Evolutionary conservation across 1,140 invertebrate genomes (phyloP).

Genomic region (Caenorhabditis remanei): DNA sequence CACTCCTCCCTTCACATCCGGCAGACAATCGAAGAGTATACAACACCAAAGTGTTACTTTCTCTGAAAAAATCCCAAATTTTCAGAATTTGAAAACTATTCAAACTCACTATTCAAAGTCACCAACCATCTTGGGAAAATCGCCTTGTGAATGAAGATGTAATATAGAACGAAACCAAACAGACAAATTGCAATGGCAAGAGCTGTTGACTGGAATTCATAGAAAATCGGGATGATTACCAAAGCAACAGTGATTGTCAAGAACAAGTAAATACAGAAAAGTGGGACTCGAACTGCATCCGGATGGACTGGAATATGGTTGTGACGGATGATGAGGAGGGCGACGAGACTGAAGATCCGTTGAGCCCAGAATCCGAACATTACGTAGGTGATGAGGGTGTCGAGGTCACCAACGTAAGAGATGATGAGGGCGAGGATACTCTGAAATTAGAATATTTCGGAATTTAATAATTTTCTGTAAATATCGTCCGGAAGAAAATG

Average conservation of each 20-base stretch:
- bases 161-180: slow-evolving; percentile 75
- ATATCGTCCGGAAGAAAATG: no score
- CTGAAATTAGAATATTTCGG: slow-evolving; percentile 63
- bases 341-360: slow-evolving; percentile 74
- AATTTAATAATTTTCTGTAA: neutral
- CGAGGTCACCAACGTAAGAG: slow-evolving; percentile 77
- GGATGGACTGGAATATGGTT: slow-evolving; percentile 75
- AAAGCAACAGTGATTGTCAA: slow-evolving; percentile 72
- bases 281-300: slow-evolving; percentile 75
- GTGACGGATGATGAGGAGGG: slow-evolving; percentile 72
- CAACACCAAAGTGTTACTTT: slow-evolving; percentile 69
- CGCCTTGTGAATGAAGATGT: slow-evolving; percentile 71
- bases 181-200: slow-evolving; percentile 71
- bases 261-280: slow-evolving; percentile 73
- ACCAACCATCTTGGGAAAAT: slow-evolving; percentile 65
- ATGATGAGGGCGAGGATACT: slow-evolving; percentile 75
- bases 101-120: slow-evolving; percentile 68
- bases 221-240: slow-evolving; percentile 76
- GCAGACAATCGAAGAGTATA: slow-evolving; percentile 75
- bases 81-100: neutral
- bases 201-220: slow-evolving; percentile 69
- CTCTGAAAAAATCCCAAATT: slow-evolving; percentile 68
- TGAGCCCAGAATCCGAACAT: slow-evolving; percentile 78
- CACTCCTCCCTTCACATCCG: slow-evolving; percentile 71
- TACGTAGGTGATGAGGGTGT: slow-evolving; percentile 78